phyloP scores from a whole-genome alignment of 2,888 invertebrate genomes.

The Glaucopsyche alexis region DNA sequence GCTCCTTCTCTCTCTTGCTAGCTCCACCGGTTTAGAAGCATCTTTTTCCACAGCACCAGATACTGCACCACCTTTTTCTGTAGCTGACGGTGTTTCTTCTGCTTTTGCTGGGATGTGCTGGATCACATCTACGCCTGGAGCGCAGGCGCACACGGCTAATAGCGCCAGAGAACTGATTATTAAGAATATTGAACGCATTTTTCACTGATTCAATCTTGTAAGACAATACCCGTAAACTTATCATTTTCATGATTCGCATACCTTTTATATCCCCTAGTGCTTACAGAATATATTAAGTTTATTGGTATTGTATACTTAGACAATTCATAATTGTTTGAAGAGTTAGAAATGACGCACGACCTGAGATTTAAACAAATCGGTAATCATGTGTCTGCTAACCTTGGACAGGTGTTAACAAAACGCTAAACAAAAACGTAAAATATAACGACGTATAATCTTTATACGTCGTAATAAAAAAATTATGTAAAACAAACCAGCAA shows the following conservation, averaged over 20 bases:
- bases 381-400: constrained; percentile 56
- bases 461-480: neutral
- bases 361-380: constrained; percentile 51
- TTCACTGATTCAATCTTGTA: constrained; percentile 68
- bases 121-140: constrained; percentile 64
- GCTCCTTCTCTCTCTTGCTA: constrained; percentile 55
- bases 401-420: constrained; percentile 57
- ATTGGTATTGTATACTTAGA: constrained; percentile 58
- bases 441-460: neutral
- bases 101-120: constrained; percentile 67
- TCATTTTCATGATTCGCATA: constrained; percentile 28
- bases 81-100: constrained; percentile 71
- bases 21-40: constrained; percentile 49
- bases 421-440: constrained; percentile 38
- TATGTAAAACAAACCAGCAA: neutral
- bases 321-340: constrained; percentile 59
- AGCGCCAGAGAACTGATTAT: constrained; percentile 70
- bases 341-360: constrained; percentile 59
- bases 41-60: constrained; percentile 72
- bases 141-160: constrained; percentile 65
- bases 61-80: constrained; percentile 61
- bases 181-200: constrained; percentile 70
- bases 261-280: constrained; percentile 58
- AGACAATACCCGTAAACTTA: constrained; percentile 37
- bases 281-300: constrained; percentile 60